phyloP scores from a whole-genome alignment of 1,140 invertebrate species.

The Diachasma alloeum region DNA sequence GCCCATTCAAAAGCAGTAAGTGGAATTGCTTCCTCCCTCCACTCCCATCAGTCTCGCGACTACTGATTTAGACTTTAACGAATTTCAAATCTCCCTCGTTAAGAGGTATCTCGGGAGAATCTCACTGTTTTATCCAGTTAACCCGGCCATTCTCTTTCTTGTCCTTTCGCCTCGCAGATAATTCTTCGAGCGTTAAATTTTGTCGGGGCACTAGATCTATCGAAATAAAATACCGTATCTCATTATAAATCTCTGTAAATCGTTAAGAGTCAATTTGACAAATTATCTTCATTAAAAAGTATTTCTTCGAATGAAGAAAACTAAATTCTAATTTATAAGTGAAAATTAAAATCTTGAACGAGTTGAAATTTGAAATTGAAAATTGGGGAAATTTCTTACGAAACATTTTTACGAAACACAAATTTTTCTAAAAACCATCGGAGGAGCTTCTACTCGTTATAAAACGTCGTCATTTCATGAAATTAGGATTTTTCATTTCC shows the following conservation, averaged over 20 bases:
- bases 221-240: background rate
- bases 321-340: no score
- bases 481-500: no score
- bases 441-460: no score
- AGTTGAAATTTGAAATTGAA: no score
- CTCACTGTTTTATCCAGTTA: background rate
- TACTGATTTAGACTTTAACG: background rate
- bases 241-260: background rate
- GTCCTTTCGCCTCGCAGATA: background rate
- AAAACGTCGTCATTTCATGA: no score
- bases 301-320: no score
- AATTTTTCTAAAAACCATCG: no score
- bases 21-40: background rate
- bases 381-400: no score
- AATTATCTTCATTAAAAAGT: no score
- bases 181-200: background rate
- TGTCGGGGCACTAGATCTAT: background rate
- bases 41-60: background rate
- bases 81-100: slow-evolving; percentile 4
- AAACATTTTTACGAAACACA: no score
- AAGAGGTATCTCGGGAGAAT: background rate
- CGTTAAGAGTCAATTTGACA: background rate
- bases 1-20: background rate
- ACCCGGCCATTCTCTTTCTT: background rate
- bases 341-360: no score